Evolutionary conservation across 1,140 invertebrate species (phyloP).

Genomic region (Drosophila takahashii): DNA sequence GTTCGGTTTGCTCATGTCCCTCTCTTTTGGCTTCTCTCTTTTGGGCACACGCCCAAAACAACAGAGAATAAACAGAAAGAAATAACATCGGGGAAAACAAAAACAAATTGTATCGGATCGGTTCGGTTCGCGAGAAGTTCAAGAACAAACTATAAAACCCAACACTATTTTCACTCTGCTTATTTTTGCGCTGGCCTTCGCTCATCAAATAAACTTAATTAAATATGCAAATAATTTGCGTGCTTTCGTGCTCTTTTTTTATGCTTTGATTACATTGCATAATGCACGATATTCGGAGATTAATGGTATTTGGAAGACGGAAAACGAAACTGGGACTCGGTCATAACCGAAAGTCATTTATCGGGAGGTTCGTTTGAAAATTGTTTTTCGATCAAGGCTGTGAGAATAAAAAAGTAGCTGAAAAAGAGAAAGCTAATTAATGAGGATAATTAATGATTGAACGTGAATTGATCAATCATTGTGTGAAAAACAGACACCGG

Average conservation of each 20-base stretch:
- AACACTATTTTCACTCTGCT: constrained; percentile 23
- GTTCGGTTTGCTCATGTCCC: constrained; percentile 25
- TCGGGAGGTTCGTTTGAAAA: background rate
- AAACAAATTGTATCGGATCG: constrained; percentile 35
- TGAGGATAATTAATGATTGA: constrained; percentile 5
- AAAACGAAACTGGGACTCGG: constrained; percentile 15
- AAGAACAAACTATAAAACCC: constrained; percentile 53
- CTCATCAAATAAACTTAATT: constrained; percentile 43
- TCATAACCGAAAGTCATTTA: constrained; percentile 34
- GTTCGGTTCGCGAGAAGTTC: constrained; percentile 49
- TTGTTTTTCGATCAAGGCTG: constrained; percentile 1
- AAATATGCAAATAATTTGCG: constrained; percentile 62
- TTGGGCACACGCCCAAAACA: constrained; percentile 58
- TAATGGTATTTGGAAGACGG: constrained; percentile 21
- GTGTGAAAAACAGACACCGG: background rate
- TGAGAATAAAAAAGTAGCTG: background rate
- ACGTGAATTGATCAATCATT: constrained; percentile 22
- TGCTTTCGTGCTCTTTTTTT: constrained; percentile 43
- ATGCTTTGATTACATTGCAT: constrained; percentile 55
- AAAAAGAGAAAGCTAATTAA: constrained; percentile 5
- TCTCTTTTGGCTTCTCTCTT: constrained; percentile 18
- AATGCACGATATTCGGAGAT: constrained; percentile 47
- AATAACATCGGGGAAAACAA: constrained; percentile 20
- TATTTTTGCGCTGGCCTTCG: constrained; percentile 3
- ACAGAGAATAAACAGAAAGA: constrained; percentile 34